Evolutionary conservation across 2,797 vertebrate genomes (phyloP).

Genomic region (Poecile montanus): DNA sequence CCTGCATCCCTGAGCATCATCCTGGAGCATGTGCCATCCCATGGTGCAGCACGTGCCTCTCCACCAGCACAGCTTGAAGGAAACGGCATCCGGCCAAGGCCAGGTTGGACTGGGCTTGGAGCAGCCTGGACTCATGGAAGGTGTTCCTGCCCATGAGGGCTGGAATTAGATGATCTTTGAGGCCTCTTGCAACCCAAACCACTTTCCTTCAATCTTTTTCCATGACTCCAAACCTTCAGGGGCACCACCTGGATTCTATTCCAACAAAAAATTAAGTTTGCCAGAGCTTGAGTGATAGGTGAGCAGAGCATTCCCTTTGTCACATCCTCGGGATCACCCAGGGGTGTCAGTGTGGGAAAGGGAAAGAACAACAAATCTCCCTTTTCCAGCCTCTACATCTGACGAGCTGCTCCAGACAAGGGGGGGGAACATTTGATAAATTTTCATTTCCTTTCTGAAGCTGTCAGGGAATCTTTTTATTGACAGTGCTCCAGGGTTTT

Average conservation of each 20-base stretch:
- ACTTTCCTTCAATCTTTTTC: not conserved
- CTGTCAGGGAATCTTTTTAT: slow-evolving; percentile 82
- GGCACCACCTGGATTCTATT: not conserved
- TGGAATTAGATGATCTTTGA: not conserved
- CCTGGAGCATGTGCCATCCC: not conserved
- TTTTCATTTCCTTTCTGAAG: slow-evolving; percentile 69
- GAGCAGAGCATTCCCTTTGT: not conserved
- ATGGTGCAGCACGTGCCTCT: not conserved
- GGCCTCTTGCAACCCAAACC: not conserved
- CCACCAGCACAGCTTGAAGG: not conserved
- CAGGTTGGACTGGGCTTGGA: not conserved
- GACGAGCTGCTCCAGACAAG: slow-evolving; percentile 69
- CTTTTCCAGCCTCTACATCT: slow-evolving; percentile 35
- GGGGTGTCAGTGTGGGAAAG: slow-evolving; percentile 7
- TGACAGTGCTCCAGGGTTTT: slow-evolving; percentile 69
- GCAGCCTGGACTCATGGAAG: not conserved
- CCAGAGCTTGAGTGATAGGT: not conserved
- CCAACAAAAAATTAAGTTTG: slow-evolving; percentile 5
- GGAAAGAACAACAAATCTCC: not conserved
- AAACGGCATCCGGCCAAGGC: not conserved
- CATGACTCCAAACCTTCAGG: accelerated
- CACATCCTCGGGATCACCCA: slow-evolving; percentile 63
- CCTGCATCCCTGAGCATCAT: not conserved
- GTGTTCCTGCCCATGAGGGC: not conserved
- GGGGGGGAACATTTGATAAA: slow-evolving; percentile 60